These are phyloP conservation scores for Haliclystus octoradiatus DNA, from an alignment of 30 jellyfish, hydroid and myxozoan genomes.

Conservation along the genomic window DNA sequence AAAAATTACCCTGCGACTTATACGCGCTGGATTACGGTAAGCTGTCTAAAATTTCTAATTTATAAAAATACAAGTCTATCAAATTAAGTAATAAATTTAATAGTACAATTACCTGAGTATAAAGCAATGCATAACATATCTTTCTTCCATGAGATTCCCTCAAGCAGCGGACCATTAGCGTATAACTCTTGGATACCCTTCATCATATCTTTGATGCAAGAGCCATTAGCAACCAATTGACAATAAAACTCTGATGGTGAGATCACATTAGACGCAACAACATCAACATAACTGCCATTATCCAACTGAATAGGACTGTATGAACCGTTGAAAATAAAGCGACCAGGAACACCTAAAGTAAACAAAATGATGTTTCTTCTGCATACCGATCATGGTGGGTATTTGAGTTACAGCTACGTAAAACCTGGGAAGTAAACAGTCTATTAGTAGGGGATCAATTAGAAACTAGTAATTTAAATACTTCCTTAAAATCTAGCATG, in stretches of 20 bases:
- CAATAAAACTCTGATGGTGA: conserved; percentile 64
- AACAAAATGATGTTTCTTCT: not conserved
- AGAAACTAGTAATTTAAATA: too few relatives aligned
- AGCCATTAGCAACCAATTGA: conserved; percentile 61
- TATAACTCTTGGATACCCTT: conserved; percentile 58
- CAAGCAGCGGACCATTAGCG: conserved; percentile 5
- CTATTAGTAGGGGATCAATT: too few relatives aligned
- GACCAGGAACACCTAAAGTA: conserved; percentile 9
- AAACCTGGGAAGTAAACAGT: too few relatives aligned
- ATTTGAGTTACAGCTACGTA: too few relatives aligned
- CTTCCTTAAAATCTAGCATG: too few relatives aligned
- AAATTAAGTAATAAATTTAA: too few relatives aligned
- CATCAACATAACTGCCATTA: conserved; percentile 40
- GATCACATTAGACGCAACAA: conserved; percentile 50
- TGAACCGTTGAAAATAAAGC: conserved; percentile 1
- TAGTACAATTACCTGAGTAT: conserved; percentile 74
- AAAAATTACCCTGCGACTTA: too few relatives aligned
- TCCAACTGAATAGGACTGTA: conserved; percentile 5
- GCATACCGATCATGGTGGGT: too few relatives aligned
- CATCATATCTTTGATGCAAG: conserved; percentile 50
- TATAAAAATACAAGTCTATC: too few relatives aligned
- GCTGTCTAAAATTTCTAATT: too few relatives aligned
- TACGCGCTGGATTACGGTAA: too few relatives aligned
- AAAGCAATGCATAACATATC: conserved; percentile 83
- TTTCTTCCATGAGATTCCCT: conserved; percentile 25